Evolutionary conservation across 1,140 invertebrate genomes (phyloP).

Genomic region (Drosophila sturtevanti): DNA sequence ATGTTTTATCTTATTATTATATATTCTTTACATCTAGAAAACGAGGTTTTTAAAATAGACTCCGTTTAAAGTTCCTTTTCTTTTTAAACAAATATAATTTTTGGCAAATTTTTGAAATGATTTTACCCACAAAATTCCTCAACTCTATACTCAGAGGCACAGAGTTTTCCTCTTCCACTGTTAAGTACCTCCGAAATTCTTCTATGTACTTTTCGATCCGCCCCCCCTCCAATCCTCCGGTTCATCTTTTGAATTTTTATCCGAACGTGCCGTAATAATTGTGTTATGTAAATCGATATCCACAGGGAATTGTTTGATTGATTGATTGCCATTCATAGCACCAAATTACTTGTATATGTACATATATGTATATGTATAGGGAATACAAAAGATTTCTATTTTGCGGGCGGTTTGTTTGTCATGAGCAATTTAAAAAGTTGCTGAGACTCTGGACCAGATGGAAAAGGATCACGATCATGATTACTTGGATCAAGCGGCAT

Average conservation of each 20-base stretch:
- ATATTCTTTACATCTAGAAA: too few relatives aligned
- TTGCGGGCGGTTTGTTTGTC: constrained; percentile 63
- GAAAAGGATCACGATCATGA: constrained; percentile 15
- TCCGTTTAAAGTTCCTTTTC: too few relatives aligned
- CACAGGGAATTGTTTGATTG: constrained; percentile 36
- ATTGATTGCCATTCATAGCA: constrained; percentile 55
- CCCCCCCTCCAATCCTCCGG: too few relatives aligned
- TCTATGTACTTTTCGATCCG: not conserved
- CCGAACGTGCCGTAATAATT: constrained; percentile 38
- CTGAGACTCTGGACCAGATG: constrained; percentile 30
- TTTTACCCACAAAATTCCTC: too few relatives aligned
- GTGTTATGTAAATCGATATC: constrained; percentile 60
- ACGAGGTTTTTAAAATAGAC: too few relatives aligned
- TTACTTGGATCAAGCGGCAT: constrained; percentile 25
- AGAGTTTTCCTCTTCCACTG: too few relatives aligned
- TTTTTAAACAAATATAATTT: too few relatives aligned
- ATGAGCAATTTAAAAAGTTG: constrained; percentile 63
- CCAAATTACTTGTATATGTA: constrained; percentile 6
- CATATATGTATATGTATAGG: too few relatives aligned
- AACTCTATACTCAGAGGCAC: too few relatives aligned
- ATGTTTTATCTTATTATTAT: too few relatives aligned
- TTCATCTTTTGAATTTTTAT: too few relatives aligned
- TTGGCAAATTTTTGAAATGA: too few relatives aligned
- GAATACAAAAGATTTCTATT: constrained; percentile 14
- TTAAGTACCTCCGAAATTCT: not conserved